These are phyloP conservation scores for Etheostoma cragini DNA, from an alignment of 2,113 vertebrate genomes.

Conservation along the genomic window DNA sequence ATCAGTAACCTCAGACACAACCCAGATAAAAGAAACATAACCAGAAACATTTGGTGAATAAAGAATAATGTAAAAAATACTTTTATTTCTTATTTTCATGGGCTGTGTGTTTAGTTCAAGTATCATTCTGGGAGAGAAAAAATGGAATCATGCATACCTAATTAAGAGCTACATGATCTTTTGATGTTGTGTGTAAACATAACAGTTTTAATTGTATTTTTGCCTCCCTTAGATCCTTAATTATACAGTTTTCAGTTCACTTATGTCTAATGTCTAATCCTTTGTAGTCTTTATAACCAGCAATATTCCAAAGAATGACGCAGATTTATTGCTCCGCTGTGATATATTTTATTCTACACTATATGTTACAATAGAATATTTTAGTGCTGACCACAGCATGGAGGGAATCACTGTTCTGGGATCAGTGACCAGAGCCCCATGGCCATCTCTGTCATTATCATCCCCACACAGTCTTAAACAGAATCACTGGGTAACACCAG, in stretches of 20 bases:
- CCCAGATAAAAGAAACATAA: not conserved
- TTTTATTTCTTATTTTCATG: too few species aligned
- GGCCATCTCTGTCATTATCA: conserved; percentile 48
- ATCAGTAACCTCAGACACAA: conserved; percentile 14
- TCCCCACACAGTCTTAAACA: conserved; percentile 26
- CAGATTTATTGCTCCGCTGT: conserved; percentile 20
- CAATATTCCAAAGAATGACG: not conserved
- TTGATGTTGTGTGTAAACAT: not conserved
- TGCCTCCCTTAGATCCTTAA: not conserved
- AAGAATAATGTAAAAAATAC: not conserved
- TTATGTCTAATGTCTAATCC: not conserved
- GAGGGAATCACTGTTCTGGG: conserved; percentile 58
- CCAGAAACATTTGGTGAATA: not conserved
- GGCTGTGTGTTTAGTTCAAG: not conserved
- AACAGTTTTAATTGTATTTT: not conserved
- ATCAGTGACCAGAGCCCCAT: conserved; percentile 51
- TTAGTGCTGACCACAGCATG: conserved; percentile 47
- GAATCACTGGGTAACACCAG: conserved; percentile 26
- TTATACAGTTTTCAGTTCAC: not conserved
- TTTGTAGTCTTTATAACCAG: not conserved
- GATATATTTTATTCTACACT: conserved; percentile 6
- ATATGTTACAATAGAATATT: conserved; percentile 3
- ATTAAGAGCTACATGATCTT: not conserved
- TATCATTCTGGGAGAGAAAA: not conserved
- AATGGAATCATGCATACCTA: not conserved